A percentile compares a stretch with the other conserved stretches of the same genome.
phyloP scores from a whole-genome alignment of 2,888 invertebrate genomes.

The Matsumyia berberina region DNA sequence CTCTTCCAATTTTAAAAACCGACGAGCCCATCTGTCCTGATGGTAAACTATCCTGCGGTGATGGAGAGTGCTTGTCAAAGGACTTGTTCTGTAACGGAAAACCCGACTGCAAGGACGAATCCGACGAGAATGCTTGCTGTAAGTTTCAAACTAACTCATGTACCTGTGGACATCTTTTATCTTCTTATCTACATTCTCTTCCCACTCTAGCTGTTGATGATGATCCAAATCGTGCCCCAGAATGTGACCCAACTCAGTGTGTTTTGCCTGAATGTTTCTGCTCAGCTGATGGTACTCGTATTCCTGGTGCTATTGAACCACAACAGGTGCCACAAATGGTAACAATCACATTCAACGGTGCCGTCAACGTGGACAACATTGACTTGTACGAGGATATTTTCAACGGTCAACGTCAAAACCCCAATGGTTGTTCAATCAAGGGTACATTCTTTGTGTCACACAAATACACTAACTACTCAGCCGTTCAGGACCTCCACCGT shows the following conservation, averaged over 20 bases:
- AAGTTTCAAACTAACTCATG: too few relatives aligned
- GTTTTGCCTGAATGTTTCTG: conserved; percentile 96
- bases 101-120: conserved; percentile 96
- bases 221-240: conserved; percentile 96
- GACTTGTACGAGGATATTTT: conserved; percentile 96
- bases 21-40: conserved; percentile 96
- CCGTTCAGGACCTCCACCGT: conserved; percentile 94
- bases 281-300: conserved; percentile 95
- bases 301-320: conserved; percentile 93
- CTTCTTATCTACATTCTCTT: too few relatives aligned
- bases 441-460: conserved; percentile 96
- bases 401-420: conserved; percentile 93
- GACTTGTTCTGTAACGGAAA: conserved; percentile 97
- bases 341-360: conserved; percentile 96
- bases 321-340: conserved; percentile 96
- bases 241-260: conserved; percentile 95
- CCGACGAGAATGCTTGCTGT: conserved; percentile 98
- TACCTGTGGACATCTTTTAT: too few relatives aligned
- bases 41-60: conserved; percentile 95
- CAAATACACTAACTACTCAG: conserved; percentile 96
- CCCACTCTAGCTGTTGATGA: conserved; percentile 91
- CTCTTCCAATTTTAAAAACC: conserved; percentile 94
- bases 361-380: conserved; percentile 96
- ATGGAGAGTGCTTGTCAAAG: conserved; percentile 95
- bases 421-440: conserved; percentile 94